Conservation (phyloP, 2,113 vertebrate species). For the Glareola pratincola region DNA sequence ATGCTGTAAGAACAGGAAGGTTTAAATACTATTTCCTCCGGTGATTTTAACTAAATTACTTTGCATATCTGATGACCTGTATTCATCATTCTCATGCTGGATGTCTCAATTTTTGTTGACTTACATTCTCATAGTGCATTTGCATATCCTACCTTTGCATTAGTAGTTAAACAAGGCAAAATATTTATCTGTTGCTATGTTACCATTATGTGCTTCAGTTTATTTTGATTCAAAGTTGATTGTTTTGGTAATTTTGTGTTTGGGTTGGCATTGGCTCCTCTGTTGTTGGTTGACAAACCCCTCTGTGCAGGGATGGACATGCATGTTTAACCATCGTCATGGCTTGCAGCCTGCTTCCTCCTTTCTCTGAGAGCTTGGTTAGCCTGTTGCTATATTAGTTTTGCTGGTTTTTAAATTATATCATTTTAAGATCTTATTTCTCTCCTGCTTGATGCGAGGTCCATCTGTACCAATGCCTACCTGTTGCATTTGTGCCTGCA, state of each 20-base stretch:
- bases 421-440: not conserved
- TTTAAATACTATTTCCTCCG: not conserved
- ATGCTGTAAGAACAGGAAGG: not conserved
- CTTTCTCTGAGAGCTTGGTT: not conserved
- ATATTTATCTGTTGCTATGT: not conserved
- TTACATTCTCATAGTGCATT: fast-evolving
- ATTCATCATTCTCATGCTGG: fast-evolving
- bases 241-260: not conserved
- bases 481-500: not conserved
- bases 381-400: not conserved
- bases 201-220: not conserved
- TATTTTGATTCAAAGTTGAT: not conserved
- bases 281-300: not conserved
- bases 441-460: not conserved
- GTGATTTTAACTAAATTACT: not conserved
- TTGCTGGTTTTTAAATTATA: not conserved
- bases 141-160: not conserved
- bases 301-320: fast-evolving
- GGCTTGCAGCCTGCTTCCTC: not conserved
- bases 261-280: not conserved
- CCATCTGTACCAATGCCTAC: not conserved
- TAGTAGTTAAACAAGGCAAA: not conserved
- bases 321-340: fast-evolving
- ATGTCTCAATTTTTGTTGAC: not conserved
- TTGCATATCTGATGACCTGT: not conserved